phyloP scores from a whole-genome alignment of 2,888 invertebrate species.

The Cephus runcator region DNA sequence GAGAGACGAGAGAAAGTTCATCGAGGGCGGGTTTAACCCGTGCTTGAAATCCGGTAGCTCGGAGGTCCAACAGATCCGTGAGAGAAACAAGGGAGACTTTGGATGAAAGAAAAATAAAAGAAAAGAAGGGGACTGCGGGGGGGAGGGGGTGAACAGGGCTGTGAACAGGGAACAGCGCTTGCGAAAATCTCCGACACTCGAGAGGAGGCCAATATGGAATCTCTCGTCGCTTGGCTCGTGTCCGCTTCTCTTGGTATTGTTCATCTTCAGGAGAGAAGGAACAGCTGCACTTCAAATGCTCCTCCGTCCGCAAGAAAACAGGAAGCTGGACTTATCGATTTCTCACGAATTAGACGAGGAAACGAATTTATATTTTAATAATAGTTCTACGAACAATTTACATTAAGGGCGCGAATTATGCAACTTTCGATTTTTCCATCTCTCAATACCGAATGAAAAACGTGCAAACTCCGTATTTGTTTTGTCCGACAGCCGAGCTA shows the following conservation, averaged over 20 bases:
- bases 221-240: background rate
- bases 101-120: background rate
- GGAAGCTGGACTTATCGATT: background rate
- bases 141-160: too few species aligned
- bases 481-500: background rate
- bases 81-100: background rate
- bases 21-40: constrained; percentile 28
- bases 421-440: background rate
- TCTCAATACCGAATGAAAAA: background rate
- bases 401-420: background rate
- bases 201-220: background rate
- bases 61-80: background rate
- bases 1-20: constrained; percentile 22
- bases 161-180: background rate
- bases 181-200: background rate
- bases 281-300: background rate
- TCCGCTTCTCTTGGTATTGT: background rate
- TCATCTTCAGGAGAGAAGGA: background rate
- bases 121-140: background rate
- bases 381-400: background rate
- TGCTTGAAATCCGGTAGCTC: constrained; percentile 29
- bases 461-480: background rate
- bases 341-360: background rate
- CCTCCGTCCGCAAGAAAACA: background rate
- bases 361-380: background rate